Evolutionary conservation across 1,140 invertebrate species (phyloP).

Genomic region (Megalopta genalis): DNA sequence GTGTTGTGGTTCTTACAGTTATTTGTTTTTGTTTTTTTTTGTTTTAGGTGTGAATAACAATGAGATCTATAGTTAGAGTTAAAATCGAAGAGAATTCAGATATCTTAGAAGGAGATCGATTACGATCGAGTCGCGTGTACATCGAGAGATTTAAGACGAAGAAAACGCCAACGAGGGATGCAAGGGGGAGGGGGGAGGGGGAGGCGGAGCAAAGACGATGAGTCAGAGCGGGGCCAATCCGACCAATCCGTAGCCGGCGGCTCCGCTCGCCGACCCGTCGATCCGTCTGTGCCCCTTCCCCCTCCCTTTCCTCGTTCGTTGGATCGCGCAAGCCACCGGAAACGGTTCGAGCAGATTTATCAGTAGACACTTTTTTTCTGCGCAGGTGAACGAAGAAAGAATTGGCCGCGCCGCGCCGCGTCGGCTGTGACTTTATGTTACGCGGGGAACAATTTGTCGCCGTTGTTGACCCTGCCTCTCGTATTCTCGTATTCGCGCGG

Average conservation of each 20-base stretch:
- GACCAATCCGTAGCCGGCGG: too few relatives aligned
- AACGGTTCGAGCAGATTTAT: constrained; percentile 10
- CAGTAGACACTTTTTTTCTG: constrained; percentile 14
- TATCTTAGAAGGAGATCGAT: constrained; percentile 56
- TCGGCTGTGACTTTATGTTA: constrained; percentile 30
- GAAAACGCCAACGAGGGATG: too few relatives aligned
- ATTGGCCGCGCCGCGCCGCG: constrained; percentile 19
- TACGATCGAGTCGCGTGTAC: constrained; percentile 27
- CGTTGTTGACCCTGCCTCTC: too few relatives aligned
- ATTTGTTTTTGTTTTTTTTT: too few relatives aligned
- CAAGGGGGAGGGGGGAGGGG: too few relatives aligned
- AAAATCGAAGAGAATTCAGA: constrained; percentile 64
- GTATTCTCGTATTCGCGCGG: background rate
- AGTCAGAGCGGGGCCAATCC: too few relatives aligned
- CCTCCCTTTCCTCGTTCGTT: background rate
- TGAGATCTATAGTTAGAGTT: constrained; percentile 54
- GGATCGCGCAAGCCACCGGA: background rate
- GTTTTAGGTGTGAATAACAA: constrained; percentile 36
- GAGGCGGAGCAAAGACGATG: too few relatives aligned
- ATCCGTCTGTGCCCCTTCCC: background rate
- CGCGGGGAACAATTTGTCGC: background rate
- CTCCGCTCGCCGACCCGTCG: too few relatives aligned
- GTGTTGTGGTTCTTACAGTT: constrained; percentile 27
- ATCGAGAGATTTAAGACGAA: constrained; percentile 23
- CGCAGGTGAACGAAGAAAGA: constrained; percentile 25